phyloP scores from a whole-genome alignment of 2,797 vertebrate genomes.

The Oreortyx pictus region DNA sequence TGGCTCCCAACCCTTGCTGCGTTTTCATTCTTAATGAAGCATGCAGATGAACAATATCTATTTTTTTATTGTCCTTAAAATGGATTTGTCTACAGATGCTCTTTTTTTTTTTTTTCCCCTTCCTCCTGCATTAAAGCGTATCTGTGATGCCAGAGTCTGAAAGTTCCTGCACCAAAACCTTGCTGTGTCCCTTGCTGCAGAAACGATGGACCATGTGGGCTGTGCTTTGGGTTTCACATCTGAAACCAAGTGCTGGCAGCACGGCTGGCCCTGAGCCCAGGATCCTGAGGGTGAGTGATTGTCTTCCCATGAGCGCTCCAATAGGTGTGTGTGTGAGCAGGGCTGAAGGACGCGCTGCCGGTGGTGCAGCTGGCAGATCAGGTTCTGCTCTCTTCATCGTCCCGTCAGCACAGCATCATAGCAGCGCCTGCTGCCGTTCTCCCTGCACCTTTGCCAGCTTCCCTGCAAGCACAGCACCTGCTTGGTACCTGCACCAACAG shows the following conservation, averaged over 20 bases:
- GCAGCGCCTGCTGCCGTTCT: not conserved
- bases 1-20: not conserved
- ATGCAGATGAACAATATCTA: rapidly evolving
- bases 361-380: not conserved
- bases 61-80: not conserved
- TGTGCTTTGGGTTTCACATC: not conserved
- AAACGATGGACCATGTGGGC: not conserved
- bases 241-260: too few relatives aligned
- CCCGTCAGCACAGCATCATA: not conserved
- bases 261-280: too few relatives aligned
- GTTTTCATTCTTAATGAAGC: not conserved
- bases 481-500: not conserved
- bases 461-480: not conserved
- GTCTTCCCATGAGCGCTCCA: not conserved
- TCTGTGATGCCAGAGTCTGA: not conserved
- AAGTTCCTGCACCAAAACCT: not conserved
- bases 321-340: rapidly evolving
- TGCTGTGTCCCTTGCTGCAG: not conserved
- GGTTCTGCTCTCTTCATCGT: not conserved
- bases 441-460: not conserved
- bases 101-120: too few relatives aligned
- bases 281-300: too few relatives aligned
- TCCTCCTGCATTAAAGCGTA: not conserved
- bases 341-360: not conserved
- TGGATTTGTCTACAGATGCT: not conserved